A percentile compares a stretch with the other conserved stretches of the same genome.
Conservation (phyloP, 2,113 vertebrate species). For the Penelope pileata region DNA sequence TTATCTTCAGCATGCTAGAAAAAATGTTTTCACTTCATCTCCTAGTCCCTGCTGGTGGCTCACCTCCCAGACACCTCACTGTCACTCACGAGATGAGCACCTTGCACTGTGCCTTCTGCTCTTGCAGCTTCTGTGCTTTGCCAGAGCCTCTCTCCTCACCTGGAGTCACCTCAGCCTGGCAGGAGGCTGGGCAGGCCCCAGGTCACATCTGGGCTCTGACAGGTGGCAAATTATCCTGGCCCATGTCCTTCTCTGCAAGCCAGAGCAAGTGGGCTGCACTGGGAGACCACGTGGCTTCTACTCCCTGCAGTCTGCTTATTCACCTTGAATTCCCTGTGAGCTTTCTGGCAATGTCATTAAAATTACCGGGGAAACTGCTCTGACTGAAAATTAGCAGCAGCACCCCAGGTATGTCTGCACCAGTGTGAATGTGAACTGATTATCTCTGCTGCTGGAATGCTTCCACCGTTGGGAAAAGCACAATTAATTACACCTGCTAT, state of each 20-base stretch:
- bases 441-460: neutral
- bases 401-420: neutral
- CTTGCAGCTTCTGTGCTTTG: neutral
- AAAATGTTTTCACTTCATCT: neutral
- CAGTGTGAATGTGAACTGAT: neutral
- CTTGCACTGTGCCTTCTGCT: neutral
- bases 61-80: neutral
- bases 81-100: rapidly evolving
- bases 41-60: neutral
- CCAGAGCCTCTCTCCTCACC: neutral
- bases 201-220: neutral
- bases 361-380: slow-evolving; percentile 19
- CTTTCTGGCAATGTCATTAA: neutral
- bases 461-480: neutral
- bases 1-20: neutral
- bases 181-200: rapidly evolving
- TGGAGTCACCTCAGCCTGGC: neutral
- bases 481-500: slow-evolving; percentile 45
- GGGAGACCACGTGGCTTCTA: neutral
- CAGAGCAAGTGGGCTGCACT: neutral
- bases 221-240: neutral
- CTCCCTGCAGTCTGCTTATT: neutral
- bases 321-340: neutral
- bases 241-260: neutral
- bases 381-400: slow-evolving; percentile 37